phyloP scores from a whole-genome alignment of 2,113 vertebrate genomes.

The Pelecanus crispus region DNA sequence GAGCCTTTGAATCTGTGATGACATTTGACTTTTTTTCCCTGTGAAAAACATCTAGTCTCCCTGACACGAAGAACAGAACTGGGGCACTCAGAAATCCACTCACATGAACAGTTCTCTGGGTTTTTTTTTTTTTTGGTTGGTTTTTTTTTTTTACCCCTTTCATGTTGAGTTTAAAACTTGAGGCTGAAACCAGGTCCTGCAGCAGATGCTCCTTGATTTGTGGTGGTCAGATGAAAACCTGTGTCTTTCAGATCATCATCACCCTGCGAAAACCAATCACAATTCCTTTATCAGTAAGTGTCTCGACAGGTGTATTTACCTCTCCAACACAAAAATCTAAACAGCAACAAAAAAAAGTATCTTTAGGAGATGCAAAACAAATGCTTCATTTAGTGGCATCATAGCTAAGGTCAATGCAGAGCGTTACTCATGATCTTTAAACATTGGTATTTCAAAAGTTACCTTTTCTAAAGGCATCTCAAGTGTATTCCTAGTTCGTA shows the following conservation, averaged over 20 bases:
- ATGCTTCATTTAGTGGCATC: not conserved
- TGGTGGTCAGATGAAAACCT: conserved; percentile 94
- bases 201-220: conserved; percentile 92
- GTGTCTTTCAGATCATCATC: conserved; percentile 95
- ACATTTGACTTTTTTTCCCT: not conserved
- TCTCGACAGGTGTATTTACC: not conserved
- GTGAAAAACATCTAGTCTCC: not conserved
- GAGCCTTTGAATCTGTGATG: not conserved
- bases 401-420: not conserved
- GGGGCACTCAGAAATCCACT: not conserved
- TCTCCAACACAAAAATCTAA: not conserved
- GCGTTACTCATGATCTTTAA: accelerated
- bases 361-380: not conserved
- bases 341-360: not conserved
- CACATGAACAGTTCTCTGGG: not conserved
- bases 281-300: not conserved
- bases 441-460: accelerated
- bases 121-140: not conserved
- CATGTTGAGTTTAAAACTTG: conserved; percentile 78
- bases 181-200: conserved; percentile 96
- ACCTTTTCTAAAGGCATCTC: not conserved
- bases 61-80: not conserved
- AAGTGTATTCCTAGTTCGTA: not conserved
- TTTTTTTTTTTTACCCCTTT: accelerated
- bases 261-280: conserved; percentile 69